Evolutionary conservation across 2,888 invertebrate species (phyloP).

Genomic region (Erynnis tages): DNA sequence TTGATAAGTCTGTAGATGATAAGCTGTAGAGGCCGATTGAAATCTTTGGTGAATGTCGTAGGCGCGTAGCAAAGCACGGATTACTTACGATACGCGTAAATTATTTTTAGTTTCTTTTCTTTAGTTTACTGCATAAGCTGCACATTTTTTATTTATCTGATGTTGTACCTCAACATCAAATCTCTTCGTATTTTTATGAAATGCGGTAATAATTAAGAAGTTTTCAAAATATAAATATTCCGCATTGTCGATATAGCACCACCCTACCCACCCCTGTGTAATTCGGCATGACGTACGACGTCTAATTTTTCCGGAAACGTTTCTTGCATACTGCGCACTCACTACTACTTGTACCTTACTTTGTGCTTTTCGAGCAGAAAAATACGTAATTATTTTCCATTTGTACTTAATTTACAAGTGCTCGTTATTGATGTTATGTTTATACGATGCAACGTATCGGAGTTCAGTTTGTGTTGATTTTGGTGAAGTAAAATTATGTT

Average conservation of each 20-base stretch:
- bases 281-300: conserved; percentile 58
- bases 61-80: too few species aligned
- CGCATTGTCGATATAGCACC: conserved; percentile 35
- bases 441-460: background rate
- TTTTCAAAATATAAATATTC: too few species aligned
- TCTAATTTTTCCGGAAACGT: conserved; percentile 63
- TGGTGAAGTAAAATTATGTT: too few species aligned
- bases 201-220: too few species aligned
- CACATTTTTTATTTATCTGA: too few species aligned
- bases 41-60: too few species aligned
- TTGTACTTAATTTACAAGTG: conserved; percentile 21
- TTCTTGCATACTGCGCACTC: conserved; percentile 44
- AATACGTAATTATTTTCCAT: conserved; percentile 26
- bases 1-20: too few species aligned
- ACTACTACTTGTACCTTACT: conserved; percentile 21
- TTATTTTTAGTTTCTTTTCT: too few species aligned
- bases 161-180: too few species aligned
- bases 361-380: conserved; percentile 28
- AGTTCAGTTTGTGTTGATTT: conserved; percentile 2
- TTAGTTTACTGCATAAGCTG: too few species aligned
- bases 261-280: conserved; percentile 48
- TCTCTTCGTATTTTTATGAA: conserved; percentile 2
- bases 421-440: background rate
- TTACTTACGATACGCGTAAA: too few species aligned
- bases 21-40: too few species aligned